phyloP scores from a whole-genome alignment of 2,113 vertebrate species.

The Ciconia boyciana region DNA sequence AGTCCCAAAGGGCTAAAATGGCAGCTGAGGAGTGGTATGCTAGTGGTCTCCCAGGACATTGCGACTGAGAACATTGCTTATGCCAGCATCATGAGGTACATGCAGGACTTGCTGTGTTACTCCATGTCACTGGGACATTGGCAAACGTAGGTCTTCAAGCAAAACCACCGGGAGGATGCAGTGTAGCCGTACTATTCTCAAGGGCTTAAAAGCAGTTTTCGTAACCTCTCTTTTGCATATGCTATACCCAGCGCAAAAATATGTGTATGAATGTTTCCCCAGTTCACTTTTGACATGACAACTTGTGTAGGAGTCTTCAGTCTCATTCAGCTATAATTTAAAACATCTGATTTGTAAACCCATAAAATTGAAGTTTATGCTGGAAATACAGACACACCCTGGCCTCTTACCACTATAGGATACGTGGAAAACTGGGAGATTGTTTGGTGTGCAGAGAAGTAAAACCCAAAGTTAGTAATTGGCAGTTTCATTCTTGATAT shows the following conservation, averaged over 20 bases:
- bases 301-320: conserved; percentile 55
- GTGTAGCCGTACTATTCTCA: neutral
- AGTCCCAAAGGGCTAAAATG: conserved; percentile 9
- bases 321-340: conserved; percentile 62
- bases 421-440: neutral
- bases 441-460: neutral
- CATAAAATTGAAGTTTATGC: conserved; percentile 55
- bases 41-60: neutral
- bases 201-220: neutral
- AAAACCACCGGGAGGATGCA: neutral
- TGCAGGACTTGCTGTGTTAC: neutral
- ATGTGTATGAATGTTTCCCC: neutral
- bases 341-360: conserved; percentile 65
- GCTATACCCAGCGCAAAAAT: neutral
- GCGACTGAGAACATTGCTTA: neutral
- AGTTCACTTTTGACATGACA: conserved; percentile 45
- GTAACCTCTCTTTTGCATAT: neutral
- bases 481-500: neutral
- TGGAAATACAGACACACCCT: conserved; percentile 35
- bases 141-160: neutral
- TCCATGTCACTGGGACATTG: neutral
- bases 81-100: neutral
- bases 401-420: conserved; percentile 4
- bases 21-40: conserved; percentile 19
- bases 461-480: neutral